Evolutionary conservation across 2,113 vertebrate species (phyloP).

Genomic region (Ptilorrhoa leucosticta): DNA sequence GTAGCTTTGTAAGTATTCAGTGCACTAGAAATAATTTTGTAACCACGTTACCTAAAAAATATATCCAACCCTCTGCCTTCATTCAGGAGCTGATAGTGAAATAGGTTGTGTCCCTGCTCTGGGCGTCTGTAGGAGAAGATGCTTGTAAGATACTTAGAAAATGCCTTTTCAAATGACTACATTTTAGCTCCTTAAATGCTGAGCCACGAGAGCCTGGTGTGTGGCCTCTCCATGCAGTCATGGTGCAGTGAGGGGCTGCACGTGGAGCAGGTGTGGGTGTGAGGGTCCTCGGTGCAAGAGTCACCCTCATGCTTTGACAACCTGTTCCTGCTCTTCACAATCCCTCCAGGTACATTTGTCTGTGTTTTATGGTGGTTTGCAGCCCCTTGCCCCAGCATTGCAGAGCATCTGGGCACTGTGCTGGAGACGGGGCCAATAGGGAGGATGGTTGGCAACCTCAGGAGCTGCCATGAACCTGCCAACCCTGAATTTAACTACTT

Average conservation of each 20-base stretch:
- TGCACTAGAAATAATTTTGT: neutral
- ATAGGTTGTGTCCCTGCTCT: neutral
- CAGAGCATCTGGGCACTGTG: neutral
- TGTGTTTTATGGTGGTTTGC: neutral
- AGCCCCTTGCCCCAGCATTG: neutral
- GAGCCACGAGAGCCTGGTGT: neutral
- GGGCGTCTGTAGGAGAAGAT: neutral
- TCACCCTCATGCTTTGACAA: neutral
- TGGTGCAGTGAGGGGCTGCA: rapidly evolving
- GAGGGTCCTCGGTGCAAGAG: neutral
- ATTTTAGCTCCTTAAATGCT: neutral
- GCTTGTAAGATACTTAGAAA: neutral
- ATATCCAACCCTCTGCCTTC: neutral
- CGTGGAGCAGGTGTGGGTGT: neutral
- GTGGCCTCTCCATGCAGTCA: neutral
- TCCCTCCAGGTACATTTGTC: neutral
- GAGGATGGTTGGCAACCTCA: neutral
- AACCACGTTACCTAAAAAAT: neutral
- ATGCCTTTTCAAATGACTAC: neutral
- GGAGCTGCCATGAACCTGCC: neutral
- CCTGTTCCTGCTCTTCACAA: rapidly evolving
- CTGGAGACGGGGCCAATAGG: rapidly evolving
- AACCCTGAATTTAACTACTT: neutral
- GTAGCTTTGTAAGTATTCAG: neutral
- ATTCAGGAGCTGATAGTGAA: neutral